phyloP scores from a whole-genome alignment of 2,113 vertebrate genomes.

The Spea multiplicata region DNA sequence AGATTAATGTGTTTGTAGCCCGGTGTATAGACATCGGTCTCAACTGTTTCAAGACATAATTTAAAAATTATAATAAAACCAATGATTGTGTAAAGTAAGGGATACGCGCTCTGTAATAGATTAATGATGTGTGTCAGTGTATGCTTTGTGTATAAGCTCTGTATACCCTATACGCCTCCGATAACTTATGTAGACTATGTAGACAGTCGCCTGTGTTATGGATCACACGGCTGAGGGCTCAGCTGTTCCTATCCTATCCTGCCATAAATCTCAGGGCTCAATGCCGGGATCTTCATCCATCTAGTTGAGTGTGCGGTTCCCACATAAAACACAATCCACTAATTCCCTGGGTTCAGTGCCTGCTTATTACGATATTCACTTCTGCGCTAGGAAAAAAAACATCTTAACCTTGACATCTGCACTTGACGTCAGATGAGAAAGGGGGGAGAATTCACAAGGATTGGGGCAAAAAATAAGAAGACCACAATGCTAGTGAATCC shows the following conservation, averaged over 20 bases:
- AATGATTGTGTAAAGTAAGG: too few species aligned
- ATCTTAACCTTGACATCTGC: constrained; percentile 7
- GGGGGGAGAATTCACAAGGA: background rate
- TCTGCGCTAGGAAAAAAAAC: constrained; percentile 9
- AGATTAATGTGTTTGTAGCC: too few species aligned
- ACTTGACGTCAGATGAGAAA: constrained; percentile 9
- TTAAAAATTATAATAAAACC: too few species aligned
- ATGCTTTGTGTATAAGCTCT: background rate
- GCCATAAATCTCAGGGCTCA: constrained; percentile 42
- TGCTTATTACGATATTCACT: constrained; percentile 22
- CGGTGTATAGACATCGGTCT: too few species aligned
- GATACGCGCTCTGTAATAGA: background rate
- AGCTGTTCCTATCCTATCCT: constrained; percentile 32
- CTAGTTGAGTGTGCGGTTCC: constrained; percentile 19
- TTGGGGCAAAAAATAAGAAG: background rate
- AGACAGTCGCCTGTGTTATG: background rate
- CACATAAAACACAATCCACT: constrained; percentile 41
- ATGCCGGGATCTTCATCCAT: constrained; percentile 25
- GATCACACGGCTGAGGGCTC: background rate
- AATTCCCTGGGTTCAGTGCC: constrained; percentile 30
- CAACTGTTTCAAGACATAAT: too few species aligned
- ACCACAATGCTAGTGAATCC: too few species aligned
- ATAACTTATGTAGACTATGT: background rate
- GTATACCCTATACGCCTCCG: background rate
- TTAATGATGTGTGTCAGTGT: background rate